phyloP scores from a whole-genome alignment of 1,140 invertebrate species.

The Lamellibrachia luymesi region DNA sequence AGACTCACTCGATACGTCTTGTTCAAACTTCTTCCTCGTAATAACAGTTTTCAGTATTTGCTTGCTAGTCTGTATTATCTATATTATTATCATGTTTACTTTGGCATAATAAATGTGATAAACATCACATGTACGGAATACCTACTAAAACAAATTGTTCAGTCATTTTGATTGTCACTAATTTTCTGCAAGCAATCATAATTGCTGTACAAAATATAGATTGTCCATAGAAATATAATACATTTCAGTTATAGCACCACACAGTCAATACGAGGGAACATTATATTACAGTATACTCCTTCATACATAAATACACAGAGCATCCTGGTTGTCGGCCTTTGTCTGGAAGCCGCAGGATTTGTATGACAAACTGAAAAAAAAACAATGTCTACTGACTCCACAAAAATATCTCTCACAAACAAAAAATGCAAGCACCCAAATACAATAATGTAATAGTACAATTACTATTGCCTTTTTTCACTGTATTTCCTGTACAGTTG shows the following conservation, averaged over 20 bases:
- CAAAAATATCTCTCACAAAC: not conserved
- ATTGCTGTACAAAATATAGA: not conserved
- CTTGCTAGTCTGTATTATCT: not conserved
- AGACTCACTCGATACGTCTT: not conserved
- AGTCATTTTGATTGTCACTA: not conserved
- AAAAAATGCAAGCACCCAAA: not conserved
- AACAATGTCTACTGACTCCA: not conserved
- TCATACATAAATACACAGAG: not conserved
- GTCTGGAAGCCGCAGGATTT: not conserved
- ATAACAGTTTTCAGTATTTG: not conserved
- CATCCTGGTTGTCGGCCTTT: not conserved
- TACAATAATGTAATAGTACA: not conserved
- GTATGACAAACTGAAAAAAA: not conserved
- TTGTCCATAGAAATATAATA: slow-evolving; percentile 1
- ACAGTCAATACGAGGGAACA: not conserved
- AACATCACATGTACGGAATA: not conserved
- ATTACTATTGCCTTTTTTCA: not conserved
- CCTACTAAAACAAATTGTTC: not conserved
- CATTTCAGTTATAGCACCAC: not conserved
- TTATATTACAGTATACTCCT: not conserved
- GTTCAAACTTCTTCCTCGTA: not conserved
- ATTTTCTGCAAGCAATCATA: not conserved
- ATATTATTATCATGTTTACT: not conserved
- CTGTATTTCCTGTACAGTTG: not conserved
- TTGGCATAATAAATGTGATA: not conserved